Percentiles rank a stretch among this genome's conserved stretches.
Evolutionary conservation across 2,113 vertebrate genomes (phyloP).

Genomic region (Nerophis ophidion): DNA sequence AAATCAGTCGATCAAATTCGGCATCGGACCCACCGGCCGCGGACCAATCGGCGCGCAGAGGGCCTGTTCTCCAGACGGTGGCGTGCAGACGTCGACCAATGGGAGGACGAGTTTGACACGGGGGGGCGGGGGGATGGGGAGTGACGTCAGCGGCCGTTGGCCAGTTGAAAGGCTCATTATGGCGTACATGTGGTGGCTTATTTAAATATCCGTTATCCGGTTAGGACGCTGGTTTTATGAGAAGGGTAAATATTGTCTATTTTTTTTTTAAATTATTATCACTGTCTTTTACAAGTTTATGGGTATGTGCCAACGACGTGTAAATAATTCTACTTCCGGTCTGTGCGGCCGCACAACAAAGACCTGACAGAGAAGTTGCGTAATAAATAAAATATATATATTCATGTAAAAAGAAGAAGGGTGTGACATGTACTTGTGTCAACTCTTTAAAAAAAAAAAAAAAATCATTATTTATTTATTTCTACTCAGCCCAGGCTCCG

Average conservation of each 20-base stretch:
- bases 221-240: no score
- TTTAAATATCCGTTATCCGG: slow-evolving; percentile 42
- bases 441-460: no score
- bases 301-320: background rate
- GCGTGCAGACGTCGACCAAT: slow-evolving; percentile 67
- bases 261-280: no score
- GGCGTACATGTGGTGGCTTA: slow-evolving; percentile 34
- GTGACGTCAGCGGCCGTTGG: slow-evolving; percentile 48
- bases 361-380: background rate
- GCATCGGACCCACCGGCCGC: slow-evolving; percentile 49
- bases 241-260: no score
- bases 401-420: no score
- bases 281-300: no score
- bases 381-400: no score
- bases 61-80: slow-evolving; percentile 63
- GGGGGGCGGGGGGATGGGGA: background rate
- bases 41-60: slow-evolving; percentile 57
- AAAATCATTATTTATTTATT: no score
- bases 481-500: slow-evolving; percentile 46
- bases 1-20: slow-evolving; percentile 80
- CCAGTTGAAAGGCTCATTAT: slow-evolving; percentile 47
- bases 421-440: background rate
- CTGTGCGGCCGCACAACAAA: no score
- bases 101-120: slow-evolving; percentile 8
- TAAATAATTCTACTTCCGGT: background rate